Evolutionary conservation across 2,888 invertebrate genomes (phyloP).

Genomic region (Oscheius sp.): DNA sequence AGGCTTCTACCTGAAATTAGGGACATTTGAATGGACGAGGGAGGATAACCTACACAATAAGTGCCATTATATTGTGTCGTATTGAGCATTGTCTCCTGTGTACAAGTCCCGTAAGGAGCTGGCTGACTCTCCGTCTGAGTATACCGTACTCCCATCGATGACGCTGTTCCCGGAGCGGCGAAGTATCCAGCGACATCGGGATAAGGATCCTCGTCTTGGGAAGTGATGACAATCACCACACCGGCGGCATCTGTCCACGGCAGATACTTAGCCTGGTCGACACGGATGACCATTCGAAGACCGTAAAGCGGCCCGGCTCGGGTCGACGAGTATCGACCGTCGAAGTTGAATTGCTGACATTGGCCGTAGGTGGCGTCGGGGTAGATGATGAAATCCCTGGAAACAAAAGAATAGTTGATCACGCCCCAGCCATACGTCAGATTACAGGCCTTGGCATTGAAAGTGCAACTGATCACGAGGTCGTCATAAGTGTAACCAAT

Average conservation of each 20-base stretch:
- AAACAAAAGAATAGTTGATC: constrained; percentile 33
- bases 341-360: constrained; percentile 52
- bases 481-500: constrained; percentile 64
- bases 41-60: constrained; percentile 43
- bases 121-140: constrained; percentile 71
- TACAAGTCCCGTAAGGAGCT: constrained; percentile 74
- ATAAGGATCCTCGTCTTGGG: constrained; percentile 60
- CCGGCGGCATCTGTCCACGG: constrained; percentile 73
- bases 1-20: constrained; percentile 70
- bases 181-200: constrained; percentile 63
- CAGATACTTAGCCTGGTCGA: constrained; percentile 51
- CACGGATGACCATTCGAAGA: constrained; percentile 63
- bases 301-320: constrained; percentile 73
- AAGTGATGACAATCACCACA: constrained; percentile 73
- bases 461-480: constrained; percentile 69
- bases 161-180: constrained; percentile 63
- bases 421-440: constrained; percentile 42
- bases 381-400: constrained; percentile 73
- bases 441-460: constrained; percentile 67
- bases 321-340: constrained; percentile 40
- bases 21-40: not conserved
- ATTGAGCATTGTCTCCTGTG: constrained; percentile 45
- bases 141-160: constrained; percentile 67
- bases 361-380: constrained; percentile 68
- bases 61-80: constrained; percentile 53